phyloP scores from a whole-genome alignment of 2,113 vertebrate species.

The Morphnarchus princeps region DNA sequence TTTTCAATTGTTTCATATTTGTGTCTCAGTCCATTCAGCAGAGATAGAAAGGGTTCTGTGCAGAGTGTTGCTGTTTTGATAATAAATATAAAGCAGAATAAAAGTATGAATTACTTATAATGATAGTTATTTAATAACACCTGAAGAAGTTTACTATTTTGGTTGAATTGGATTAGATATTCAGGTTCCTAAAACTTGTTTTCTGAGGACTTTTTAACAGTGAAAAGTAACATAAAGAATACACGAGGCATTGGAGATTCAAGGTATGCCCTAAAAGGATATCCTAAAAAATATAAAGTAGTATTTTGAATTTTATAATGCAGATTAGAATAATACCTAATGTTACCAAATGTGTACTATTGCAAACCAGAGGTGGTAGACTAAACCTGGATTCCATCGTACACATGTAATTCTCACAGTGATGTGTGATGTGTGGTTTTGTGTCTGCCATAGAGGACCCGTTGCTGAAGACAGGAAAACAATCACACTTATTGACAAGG shows the following conservation, averaged over 20 bases:
- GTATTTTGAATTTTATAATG: background rate
- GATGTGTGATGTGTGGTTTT: background rate
- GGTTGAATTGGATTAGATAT: background rate
- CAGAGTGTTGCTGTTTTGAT: background rate
- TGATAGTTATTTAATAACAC: background rate
- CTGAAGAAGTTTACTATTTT: background rate
- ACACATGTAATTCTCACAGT: background rate
- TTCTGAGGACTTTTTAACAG: background rate
- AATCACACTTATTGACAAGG: background rate
- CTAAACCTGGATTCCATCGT: background rate
- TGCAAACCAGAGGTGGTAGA: background rate
- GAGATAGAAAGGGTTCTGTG: background rate
- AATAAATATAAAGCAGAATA: conserved; percentile 39
- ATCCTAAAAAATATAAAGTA: background rate
- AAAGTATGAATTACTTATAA: conserved; percentile 6
- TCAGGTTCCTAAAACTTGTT: background rate
- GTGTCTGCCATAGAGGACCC: background rate
- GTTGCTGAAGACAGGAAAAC: background rate
- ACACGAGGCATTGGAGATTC: background rate
- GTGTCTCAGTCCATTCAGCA: background rate
- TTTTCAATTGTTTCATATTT: conserved; percentile 3
- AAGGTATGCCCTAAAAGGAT: background rate
- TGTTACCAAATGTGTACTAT: background rate
- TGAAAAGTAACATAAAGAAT: background rate
- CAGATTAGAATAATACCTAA: background rate